A percentile compares a stretch with the other conserved stretches of the same genome.
These are phyloP conservation scores for Osmerus mordax DNA, from an alignment of 2,113 vertebrate genomes.

Conservation along the genomic window DNA sequence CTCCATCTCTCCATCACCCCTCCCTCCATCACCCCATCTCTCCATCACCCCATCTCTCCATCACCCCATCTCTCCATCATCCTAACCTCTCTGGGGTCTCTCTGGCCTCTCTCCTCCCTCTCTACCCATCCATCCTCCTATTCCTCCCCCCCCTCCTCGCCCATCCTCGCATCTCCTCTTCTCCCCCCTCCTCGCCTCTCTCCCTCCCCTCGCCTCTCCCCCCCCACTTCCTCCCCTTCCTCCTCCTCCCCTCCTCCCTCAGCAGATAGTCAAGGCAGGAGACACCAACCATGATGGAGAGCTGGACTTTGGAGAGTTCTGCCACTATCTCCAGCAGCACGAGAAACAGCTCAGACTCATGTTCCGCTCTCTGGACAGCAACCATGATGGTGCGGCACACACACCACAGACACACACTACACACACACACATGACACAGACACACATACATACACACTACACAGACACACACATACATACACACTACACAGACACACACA, in stretches of 20 bases:
- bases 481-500: not conserved
- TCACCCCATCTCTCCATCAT: no score
- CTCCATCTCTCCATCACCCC: no score
- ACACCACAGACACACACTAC: not conserved
- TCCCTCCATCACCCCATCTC: no score
- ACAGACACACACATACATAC: not conserved
- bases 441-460: no score
- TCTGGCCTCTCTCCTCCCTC: not conserved
- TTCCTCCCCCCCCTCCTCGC: not conserved
- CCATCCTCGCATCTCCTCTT: not conserved
- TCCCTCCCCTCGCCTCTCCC: no score
- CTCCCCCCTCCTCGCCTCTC: no score
- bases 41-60: no score
- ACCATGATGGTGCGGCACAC: conserved; percentile 77
- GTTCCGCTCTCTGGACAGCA: conserved; percentile 82
- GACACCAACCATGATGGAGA: conserved; percentile 75
- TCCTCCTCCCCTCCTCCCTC: conserved; percentile 24
- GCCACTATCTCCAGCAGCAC: conserved; percentile 73
- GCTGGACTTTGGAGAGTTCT: conserved; percentile 84
- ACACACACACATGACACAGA: not conserved
- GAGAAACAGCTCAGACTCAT: conserved; percentile 82
- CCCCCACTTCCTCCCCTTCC: not conserved
- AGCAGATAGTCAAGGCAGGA: conserved; percentile 71
- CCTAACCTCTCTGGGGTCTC: conserved; percentile 1
- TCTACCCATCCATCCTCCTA: not conserved